A percentile compares a stretch with the other conserved stretches of the same genome.
Conservation (phyloP, 2,113 vertebrate genomes). For the Hemiprocne comata region DNA sequence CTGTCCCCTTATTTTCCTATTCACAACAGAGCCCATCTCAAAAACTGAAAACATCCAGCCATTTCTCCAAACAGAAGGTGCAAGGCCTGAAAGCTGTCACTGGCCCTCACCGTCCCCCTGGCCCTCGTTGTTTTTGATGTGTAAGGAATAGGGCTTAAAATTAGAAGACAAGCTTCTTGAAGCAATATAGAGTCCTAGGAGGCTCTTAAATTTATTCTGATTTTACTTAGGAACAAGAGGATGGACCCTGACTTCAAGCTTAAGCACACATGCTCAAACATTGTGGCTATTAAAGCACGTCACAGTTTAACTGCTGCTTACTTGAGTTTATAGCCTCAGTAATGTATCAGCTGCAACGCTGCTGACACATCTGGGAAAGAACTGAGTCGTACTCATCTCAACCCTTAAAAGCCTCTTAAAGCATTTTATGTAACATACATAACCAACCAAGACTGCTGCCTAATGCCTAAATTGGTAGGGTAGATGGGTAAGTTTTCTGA, state of each 20-base stretch:
- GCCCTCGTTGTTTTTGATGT: neutral
- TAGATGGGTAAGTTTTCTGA: neutral
- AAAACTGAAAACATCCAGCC: too few species aligned
- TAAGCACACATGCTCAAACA: neutral
- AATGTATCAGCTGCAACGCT: neutral
- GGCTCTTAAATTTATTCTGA: neutral
- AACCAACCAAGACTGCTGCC: neutral
- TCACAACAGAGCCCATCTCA: too few species aligned
- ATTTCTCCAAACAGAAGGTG: too few species aligned
- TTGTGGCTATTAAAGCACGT: neutral
- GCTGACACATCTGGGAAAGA: neutral
- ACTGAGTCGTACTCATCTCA: neutral
- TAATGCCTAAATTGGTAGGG: neutral
- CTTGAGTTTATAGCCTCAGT: neutral
- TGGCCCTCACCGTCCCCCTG: too few species aligned
- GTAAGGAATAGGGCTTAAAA: neutral
- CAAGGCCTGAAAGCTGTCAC: too few species aligned
- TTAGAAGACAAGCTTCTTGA: neutral
- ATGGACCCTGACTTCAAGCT: neutral
- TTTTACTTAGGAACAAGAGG: neutral
- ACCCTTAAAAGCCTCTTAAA: neutral
- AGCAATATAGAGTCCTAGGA: neutral
- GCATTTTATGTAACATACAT: neutral
- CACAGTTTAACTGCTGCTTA: neutral
- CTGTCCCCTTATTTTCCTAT: too few species aligned